Evolutionary conservation across 1,140 invertebrate species (phyloP).

Genomic region (Drosophila gunungcola): DNA sequence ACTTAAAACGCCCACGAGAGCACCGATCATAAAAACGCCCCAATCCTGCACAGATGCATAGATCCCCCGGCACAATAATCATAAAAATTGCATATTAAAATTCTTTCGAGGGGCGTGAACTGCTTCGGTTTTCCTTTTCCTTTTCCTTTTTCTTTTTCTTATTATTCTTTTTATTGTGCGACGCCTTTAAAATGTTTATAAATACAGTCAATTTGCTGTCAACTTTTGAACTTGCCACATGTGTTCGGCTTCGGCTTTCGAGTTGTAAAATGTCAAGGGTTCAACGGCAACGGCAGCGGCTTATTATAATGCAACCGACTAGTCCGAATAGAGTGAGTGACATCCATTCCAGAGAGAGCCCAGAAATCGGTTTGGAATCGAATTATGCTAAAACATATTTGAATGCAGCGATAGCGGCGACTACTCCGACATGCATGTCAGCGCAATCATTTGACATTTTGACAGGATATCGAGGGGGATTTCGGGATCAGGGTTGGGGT

Average conservation of each 20-base stretch:
- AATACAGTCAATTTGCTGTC: constrained; percentile 82
- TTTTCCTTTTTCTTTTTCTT: constrained; percentile 4
- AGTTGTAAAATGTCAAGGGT: constrained; percentile 66
- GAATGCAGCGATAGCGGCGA: constrained; percentile 26
- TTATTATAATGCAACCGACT: constrained; percentile 46
- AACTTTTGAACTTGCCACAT: constrained; percentile 82
- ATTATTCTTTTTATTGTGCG: constrained; percentile 47
- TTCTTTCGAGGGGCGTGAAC: constrained; percentile 61
- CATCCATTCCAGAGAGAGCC: constrained; percentile 37
- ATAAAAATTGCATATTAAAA: constrained; percentile 79
- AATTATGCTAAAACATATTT: constrained; percentile 49
- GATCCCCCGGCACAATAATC: constrained; percentile 57
- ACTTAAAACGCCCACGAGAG: constrained; percentile 40
- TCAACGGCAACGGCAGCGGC: constrained; percentile 55
- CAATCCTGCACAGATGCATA: constrained; percentile 24
- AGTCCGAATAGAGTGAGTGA: constrained; percentile 44
- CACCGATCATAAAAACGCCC: constrained; percentile 46
- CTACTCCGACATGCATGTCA: constrained; percentile 61
- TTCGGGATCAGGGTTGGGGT: neutral
- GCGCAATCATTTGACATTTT: constrained; percentile 81
- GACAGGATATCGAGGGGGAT: constrained; percentile 48
- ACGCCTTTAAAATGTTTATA: constrained; percentile 75
- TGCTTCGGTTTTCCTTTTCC: constrained; percentile 27
- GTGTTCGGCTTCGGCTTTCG: constrained; percentile 63
- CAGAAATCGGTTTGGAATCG: constrained; percentile 45